Percentiles rank a stretch among this genome's conserved stretches.
Conservation (phyloP, 2,888 invertebrate species). For the Drosophila stalkeri region DNA sequence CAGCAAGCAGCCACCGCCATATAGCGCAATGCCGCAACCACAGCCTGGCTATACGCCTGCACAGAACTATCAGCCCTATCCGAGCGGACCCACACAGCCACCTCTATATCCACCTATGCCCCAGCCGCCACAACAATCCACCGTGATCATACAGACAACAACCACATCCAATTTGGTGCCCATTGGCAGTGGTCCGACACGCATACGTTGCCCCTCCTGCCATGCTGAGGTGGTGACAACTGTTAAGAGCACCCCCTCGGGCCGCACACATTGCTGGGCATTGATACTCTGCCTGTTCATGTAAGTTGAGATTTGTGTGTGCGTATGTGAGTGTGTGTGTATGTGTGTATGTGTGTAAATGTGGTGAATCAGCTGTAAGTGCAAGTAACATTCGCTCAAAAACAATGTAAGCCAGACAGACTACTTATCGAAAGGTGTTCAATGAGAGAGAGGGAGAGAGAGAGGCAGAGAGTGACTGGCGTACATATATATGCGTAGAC, state of each 20-base stretch:
- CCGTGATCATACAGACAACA: slow-evolving; percentile 80
- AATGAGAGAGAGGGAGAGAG: background rate
- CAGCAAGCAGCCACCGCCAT: slow-evolving; percentile 80
- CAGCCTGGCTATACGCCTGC: slow-evolving; percentile 80
- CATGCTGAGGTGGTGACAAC: slow-evolving; percentile 85
- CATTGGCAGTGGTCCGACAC: slow-evolving; percentile 71
- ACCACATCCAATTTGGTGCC: slow-evolving; percentile 68
- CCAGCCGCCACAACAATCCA: slow-evolving; percentile 64
- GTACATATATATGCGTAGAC: background rate
- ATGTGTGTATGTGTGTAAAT: background rate
- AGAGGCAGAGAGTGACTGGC: background rate
- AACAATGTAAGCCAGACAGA: slow-evolving; percentile 24
- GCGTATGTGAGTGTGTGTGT: background rate
- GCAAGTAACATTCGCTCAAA: slow-evolving; percentile 25
- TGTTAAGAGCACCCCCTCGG: slow-evolving; percentile 81
- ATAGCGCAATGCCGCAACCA: slow-evolving; percentile 56
- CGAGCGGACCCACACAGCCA: slow-evolving; percentile 70
- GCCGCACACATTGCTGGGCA: slow-evolving; percentile 83
- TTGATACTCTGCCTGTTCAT: slow-evolving; percentile 78
- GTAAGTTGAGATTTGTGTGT: slow-evolving; percentile 63
- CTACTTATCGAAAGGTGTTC: slow-evolving; percentile 37
- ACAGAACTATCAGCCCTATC: slow-evolving; percentile 78
- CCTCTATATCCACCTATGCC: slow-evolving; percentile 61
- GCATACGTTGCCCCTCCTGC: slow-evolving; percentile 86
- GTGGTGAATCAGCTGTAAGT: slow-evolving; percentile 11